Evolutionary conservation across 2,113 vertebrate genomes (phyloP).

Genomic region (Ammodytes marinus): DNA sequence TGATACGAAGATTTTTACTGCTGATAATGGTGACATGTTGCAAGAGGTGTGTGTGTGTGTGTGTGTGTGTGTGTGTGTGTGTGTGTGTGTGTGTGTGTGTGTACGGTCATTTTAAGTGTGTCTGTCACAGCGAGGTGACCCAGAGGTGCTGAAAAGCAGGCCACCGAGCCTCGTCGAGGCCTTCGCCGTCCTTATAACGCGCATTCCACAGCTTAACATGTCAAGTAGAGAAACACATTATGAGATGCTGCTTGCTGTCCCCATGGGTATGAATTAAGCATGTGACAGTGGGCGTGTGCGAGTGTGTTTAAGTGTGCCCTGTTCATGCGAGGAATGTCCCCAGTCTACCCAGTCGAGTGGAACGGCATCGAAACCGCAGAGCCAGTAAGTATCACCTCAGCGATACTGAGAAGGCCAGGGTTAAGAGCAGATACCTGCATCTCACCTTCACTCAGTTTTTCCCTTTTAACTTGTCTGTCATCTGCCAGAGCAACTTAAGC

Average conservation of each 20-base stretch:
- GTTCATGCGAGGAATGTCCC: slow-evolving; percentile 83
- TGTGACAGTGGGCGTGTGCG: slow-evolving; percentile 74
- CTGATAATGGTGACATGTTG: neutral
- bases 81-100: neutral
- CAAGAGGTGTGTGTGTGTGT: neutral
- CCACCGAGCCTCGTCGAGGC: slow-evolving; percentile 14
- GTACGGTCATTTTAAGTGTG: neutral
- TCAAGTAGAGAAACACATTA: slow-evolving; percentile 68
- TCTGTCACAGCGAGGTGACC: slow-evolving; percentile 44
- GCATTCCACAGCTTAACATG: slow-evolving; percentile 63
- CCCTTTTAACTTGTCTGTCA: slow-evolving; percentile 68
- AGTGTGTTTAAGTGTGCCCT: slow-evolving; percentile 69
- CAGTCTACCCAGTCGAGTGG: slow-evolving; percentile 77
- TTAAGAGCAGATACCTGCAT: slow-evolving; percentile 55
- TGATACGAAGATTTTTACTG: neutral
- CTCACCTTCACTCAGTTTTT: slow-evolving; percentile 40
- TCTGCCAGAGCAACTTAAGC: slow-evolving; percentile 37
- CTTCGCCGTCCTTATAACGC: slow-evolving; percentile 25
- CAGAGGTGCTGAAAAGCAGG: slow-evolving; percentile 53
- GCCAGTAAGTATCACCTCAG: slow-evolving; percentile 83
- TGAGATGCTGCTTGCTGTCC: slow-evolving; percentile 50
- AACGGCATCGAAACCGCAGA: slow-evolving; percentile 81
- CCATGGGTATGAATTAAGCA: slow-evolving; percentile 59
- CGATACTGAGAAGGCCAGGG: slow-evolving; percentile 52
- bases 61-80: too few species aligned